These are phyloP conservation scores for Dendroctonus valens DNA, from an alignment of 1,140 invertebrate species.

Conservation along the genomic window DNA sequence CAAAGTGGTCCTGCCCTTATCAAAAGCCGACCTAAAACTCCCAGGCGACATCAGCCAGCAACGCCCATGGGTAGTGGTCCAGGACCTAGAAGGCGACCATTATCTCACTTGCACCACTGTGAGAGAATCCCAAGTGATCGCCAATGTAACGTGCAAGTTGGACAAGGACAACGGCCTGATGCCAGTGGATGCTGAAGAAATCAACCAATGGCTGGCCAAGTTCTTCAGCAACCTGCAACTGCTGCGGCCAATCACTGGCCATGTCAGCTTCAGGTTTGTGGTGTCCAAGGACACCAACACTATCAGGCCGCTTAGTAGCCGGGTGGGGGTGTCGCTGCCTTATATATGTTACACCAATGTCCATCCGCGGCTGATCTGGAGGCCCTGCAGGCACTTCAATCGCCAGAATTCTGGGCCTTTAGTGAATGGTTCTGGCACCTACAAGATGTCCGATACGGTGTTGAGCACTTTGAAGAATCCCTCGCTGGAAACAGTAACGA, in stretches of 20 bases:
- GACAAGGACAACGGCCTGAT: slow-evolving; percentile 66
- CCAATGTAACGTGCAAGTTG: slow-evolving; percentile 74
- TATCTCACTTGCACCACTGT: slow-evolving; percentile 77
- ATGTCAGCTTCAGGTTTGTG: slow-evolving; percentile 72
- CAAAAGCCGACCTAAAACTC: slow-evolving; percentile 61
- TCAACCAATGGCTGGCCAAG: slow-evolving; percentile 67
- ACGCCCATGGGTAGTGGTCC: slow-evolving; percentile 73
- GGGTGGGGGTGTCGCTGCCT: slow-evolving; percentile 71
- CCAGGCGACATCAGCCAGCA: slow-evolving; percentile 67
- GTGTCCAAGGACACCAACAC: slow-evolving; percentile 52
- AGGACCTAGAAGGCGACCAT: slow-evolving; percentile 70
- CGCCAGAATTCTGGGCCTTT: slow-evolving; percentile 56
- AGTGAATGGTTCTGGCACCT: slow-evolving; percentile 51
- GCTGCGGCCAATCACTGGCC: slow-evolving; percentile 65
- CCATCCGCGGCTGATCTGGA: slow-evolving; percentile 63
- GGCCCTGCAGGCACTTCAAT: slow-evolving; percentile 61
- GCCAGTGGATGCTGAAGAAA: slow-evolving; percentile 65
- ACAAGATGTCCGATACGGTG: slow-evolving; percentile 57
- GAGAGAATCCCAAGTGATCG: slow-evolving; percentile 69
- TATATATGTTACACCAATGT: slow-evolving; percentile 73
- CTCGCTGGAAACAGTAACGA: slow-evolving; percentile 54
- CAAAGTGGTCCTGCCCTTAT: slow-evolving; percentile 65
- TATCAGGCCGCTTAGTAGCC: slow-evolving; percentile 63
- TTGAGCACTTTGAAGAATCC: slow-evolving; percentile 53
- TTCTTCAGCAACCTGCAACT: slow-evolving; percentile 66